phyloP scores from a whole-genome alignment of 2,113 vertebrate species.

The Triplophysa tibetana region DNA sequence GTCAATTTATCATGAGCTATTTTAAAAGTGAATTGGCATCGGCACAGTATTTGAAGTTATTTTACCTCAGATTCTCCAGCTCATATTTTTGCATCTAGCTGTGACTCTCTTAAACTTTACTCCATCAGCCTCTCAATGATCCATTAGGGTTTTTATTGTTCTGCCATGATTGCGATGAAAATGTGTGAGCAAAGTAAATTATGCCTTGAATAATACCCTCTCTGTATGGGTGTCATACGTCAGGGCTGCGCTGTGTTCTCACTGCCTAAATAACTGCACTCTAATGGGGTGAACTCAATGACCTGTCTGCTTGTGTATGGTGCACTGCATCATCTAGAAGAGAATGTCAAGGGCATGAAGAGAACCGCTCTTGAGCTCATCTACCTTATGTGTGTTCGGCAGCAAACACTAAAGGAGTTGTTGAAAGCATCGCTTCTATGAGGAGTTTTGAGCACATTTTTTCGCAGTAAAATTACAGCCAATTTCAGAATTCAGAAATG shows the following conservation, averaged over 20 bases:
- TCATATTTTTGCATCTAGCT: background rate
- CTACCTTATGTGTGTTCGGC: background rate
- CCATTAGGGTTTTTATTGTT: slow-evolving; percentile 44
- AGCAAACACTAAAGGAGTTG: slow-evolving; percentile 2
- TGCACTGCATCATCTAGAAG: slow-evolving; percentile 22
- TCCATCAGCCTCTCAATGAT: slow-evolving; percentile 8
- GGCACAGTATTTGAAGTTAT: slow-evolving; percentile 8
- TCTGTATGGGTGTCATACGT: slow-evolving; percentile 46
- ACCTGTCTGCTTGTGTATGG: slow-evolving; percentile 24
- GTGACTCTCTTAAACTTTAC: slow-evolving; percentile 15
- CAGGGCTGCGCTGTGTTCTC: slow-evolving; percentile 1
- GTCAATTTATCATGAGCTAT: background rate
- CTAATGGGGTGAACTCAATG: slow-evolving; percentile 47
- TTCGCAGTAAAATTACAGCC: background rate
- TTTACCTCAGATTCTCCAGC: background rate
- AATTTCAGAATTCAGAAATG: background rate
- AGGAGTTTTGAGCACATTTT: background rate
- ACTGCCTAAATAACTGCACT: slow-evolving; percentile 36
- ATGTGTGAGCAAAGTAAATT: slow-evolving; percentile 48
- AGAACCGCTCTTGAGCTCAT: background rate
- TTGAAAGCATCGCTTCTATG: background rate
- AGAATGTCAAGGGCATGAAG: slow-evolving; percentile 29
- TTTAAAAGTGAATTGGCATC: background rate
- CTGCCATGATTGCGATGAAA: slow-evolving; percentile 34
- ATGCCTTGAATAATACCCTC: slow-evolving; percentile 42